A percentile compares a stretch with the other conserved stretches of the same genome.
phyloP scores from a whole-genome alignment of 2,113 vertebrate species.

The Takifugu flavidus region DNA sequence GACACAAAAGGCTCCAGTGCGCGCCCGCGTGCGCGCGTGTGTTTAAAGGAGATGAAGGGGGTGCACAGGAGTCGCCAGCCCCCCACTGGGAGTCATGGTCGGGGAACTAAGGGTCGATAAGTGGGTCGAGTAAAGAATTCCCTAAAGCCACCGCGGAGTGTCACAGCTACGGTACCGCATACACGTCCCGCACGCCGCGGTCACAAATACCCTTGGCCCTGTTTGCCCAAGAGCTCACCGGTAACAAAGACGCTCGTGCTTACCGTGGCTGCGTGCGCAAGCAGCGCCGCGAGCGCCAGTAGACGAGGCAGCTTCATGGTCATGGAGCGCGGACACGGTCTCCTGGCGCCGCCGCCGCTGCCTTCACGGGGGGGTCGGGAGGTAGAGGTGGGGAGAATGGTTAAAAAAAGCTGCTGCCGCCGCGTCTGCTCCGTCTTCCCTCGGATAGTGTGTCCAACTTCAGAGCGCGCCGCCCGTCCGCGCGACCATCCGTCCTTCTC shows the following conservation, averaged over 20 bases:
- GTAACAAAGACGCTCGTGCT: constrained; percentile 64
- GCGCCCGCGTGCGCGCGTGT: constrained; percentile 16
- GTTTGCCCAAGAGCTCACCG: constrained; percentile 20
- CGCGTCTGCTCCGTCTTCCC: constrained; percentile 31
- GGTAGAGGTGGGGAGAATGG: constrained; percentile 1
- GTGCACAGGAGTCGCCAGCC: constrained; percentile 34
- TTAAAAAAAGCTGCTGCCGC: constrained; percentile 15
- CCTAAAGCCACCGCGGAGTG: constrained; percentile 45
- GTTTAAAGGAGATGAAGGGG: constrained; percentile 31
- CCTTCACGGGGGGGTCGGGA: constrained; percentile 40
- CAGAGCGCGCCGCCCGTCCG: constrained; percentile 53
- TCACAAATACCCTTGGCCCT: constrained; percentile 6
- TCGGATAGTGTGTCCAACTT: constrained; percentile 50
- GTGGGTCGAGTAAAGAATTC: constrained; percentile 70
- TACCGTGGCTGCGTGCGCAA: constrained; percentile 70
- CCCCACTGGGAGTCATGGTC: constrained; percentile 37
- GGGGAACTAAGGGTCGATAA: constrained; percentile 49
- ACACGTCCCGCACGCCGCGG: neutral
- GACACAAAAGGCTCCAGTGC: neutral
- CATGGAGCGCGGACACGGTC: constrained; percentile 50
- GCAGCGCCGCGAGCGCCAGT: constrained; percentile 67
- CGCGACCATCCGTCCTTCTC: constrained; percentile 61
- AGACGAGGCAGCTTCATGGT: constrained; percentile 77
- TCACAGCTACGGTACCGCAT: constrained; percentile 10
- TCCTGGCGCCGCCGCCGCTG: constrained; percentile 60